phyloP scores from a whole-genome alignment of 92 coral and sea anemone species.

The Galaxea fascicularis region DNA sequence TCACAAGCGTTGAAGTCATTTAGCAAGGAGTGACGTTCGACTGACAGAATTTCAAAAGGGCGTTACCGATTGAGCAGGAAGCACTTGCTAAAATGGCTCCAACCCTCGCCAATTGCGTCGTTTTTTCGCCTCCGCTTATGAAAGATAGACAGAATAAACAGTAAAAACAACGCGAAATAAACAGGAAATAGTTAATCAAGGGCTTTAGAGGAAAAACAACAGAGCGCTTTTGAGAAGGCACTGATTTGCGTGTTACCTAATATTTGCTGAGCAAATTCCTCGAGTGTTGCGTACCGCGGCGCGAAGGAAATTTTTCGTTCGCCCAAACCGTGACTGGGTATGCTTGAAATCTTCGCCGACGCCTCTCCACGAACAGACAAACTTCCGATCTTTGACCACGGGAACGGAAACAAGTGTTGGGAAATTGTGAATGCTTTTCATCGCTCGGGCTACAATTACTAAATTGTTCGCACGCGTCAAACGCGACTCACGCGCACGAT shows the following conservation, averaged over 20 bases:
- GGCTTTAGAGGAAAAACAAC: constrained; percentile 72
- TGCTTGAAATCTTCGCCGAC: background rate
- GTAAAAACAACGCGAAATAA: constrained; percentile 67
- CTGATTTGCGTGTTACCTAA: constrained; percentile 65
- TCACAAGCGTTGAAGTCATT: constrained; percentile 24
- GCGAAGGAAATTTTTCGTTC: background rate
- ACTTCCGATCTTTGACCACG: constrained; percentile 38
- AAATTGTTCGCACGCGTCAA: constrained; percentile 24
- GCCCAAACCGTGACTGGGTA: constrained; percentile 26
- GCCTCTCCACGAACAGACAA: constrained; percentile 27
- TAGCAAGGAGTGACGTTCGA: constrained; percentile 2
- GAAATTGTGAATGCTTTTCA: constrained; percentile 27
- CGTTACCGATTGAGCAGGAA: constrained; percentile 30
- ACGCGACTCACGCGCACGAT: constrained; percentile 32
- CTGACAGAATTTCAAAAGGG: constrained; percentile 23
- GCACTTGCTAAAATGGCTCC: background rate
- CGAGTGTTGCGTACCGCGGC: constrained; percentile 18
- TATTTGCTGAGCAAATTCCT: constrained; percentile 72
- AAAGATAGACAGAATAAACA: constrained; percentile 86
- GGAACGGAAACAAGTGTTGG: constrained; percentile 37
- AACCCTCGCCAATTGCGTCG: background rate
- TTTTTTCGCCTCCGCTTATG: background rate
- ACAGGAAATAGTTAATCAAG: constrained; percentile 95
- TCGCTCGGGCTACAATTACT: constrained; percentile 19
- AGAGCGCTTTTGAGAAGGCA: constrained; percentile 57